Conservation (phyloP, 2,113 vertebrate genomes). For the Dipodomys merriami region DNA sequence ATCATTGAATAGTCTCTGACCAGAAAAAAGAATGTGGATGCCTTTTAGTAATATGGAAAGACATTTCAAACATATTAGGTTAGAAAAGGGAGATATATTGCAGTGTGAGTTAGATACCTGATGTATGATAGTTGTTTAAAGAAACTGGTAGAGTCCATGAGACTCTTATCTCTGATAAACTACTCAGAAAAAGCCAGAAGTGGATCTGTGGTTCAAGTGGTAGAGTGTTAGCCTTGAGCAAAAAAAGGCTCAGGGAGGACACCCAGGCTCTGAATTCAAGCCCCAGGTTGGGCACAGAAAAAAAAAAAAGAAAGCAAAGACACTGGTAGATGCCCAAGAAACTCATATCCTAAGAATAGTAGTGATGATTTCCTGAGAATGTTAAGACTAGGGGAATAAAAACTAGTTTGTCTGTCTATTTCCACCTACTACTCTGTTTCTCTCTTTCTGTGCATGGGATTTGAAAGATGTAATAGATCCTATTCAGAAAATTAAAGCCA, state of each 20-base stretch:
- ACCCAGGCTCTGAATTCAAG: too few species aligned
- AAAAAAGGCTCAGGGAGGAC: too few species aligned
- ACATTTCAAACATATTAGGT: not conserved
- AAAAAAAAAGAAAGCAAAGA: too few species aligned
- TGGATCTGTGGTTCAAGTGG: too few species aligned
- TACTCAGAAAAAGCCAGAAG: too few species aligned
- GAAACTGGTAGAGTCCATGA: not conserved
- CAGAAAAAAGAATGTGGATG: slow-evolving; percentile 24
- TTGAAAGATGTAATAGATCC: slow-evolving; percentile 23
- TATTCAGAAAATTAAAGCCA: not conserved
- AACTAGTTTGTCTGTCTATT: not conserved
- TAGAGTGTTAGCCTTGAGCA: too few species aligned
- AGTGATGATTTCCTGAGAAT: slow-evolving; percentile 12
- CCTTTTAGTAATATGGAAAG: slow-evolving; percentile 24
- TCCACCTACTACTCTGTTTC: not conserved
- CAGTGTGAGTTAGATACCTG: not conserved
- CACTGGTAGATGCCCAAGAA: slow-evolving; percentile 6
- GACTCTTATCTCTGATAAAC: too few species aligned
- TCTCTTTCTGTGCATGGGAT: not conserved
- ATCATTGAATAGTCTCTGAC: not conserved
- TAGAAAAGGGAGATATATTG: not conserved
- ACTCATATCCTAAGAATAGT: not conserved
- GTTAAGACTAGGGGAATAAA: not conserved
- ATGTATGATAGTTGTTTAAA: slow-evolving; percentile 28
- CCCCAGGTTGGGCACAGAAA: too few species aligned